Conservation (phyloP, 1,140 invertebrate genomes). For the Macrobrachium nipponense region DNA sequence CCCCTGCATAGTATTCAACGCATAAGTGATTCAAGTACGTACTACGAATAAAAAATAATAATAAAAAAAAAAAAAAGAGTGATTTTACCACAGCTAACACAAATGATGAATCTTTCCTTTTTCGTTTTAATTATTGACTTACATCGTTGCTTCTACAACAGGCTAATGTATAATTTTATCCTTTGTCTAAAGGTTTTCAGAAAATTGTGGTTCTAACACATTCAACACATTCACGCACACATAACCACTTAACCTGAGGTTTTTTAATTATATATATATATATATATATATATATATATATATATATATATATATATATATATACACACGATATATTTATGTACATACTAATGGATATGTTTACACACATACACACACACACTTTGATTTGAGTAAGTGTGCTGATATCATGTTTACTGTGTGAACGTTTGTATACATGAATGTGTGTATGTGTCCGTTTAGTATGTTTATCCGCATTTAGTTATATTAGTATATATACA, state of each 20-base stretch:
- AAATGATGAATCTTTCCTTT: conserved; percentile 1
- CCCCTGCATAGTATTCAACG: background rate
- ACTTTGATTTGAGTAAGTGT: conserved; percentile 15
- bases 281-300: background rate
- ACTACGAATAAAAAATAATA: too few species aligned
- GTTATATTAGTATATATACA: too few species aligned
- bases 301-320: background rate
- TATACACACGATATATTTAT: conserved; percentile 3
- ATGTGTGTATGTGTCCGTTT: too few species aligned
- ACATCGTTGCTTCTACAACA: too few species aligned
- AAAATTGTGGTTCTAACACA: too few species aligned
- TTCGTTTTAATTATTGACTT: background rate
- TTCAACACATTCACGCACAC: too few species aligned
- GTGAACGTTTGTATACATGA: too few species aligned
- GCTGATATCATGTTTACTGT: background rate
- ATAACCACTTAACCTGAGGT: background rate
- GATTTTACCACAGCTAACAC: conserved; percentile 23
- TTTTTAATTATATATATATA: background rate
- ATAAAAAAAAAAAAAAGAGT: conserved; percentile 7
- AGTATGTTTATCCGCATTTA: too few species aligned
- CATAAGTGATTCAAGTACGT: too few species aligned
- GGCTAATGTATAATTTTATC: too few species aligned
- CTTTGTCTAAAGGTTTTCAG: too few species aligned
- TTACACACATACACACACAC: conserved; percentile 5
- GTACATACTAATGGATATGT: conserved; percentile 20